Conservation (phyloP, 35 echinoderm and acorn worm species). For the Heliocidaris tuberculata region DNA sequence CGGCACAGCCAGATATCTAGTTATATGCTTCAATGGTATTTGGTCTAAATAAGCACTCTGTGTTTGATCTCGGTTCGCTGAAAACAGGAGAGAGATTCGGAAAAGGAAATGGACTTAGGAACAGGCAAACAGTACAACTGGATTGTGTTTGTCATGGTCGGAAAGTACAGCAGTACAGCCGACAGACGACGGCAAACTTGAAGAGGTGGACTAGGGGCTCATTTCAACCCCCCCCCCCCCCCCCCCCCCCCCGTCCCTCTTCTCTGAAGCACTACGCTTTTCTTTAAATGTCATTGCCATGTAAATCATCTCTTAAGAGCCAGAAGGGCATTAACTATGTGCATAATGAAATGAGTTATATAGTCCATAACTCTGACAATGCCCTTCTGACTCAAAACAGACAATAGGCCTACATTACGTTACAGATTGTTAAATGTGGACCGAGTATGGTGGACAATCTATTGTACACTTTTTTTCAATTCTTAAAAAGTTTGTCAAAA, state of each 20-base stretch:
- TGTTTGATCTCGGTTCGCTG: background rate
- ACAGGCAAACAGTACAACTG: conserved; percentile 2
- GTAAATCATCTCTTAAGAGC: no score
- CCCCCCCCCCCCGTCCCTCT: background rate
- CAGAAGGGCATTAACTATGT: no score
- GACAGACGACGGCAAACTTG: background rate
- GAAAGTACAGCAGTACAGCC: background rate
- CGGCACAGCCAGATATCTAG: background rate
- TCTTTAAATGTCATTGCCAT: background rate
- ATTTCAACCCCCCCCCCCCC: background rate
- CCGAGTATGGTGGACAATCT: no score
- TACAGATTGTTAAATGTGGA: no score
- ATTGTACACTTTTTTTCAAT: no score
- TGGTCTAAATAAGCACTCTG: background rate
- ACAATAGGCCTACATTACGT: no score
- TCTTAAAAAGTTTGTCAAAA: no score
- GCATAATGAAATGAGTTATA: no score
- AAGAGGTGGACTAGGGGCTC: background rate
- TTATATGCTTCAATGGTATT: conserved; percentile 18
- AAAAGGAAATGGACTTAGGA: background rate
- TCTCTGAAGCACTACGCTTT: background rate
- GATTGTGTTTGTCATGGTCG: background rate
- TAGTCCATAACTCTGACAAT: no score
- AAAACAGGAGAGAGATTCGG: background rate
- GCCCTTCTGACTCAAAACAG: no score